Evolutionary conservation across 2,888 invertebrate genomes (phyloP).

Genomic region (Globia sparganii): DNA sequence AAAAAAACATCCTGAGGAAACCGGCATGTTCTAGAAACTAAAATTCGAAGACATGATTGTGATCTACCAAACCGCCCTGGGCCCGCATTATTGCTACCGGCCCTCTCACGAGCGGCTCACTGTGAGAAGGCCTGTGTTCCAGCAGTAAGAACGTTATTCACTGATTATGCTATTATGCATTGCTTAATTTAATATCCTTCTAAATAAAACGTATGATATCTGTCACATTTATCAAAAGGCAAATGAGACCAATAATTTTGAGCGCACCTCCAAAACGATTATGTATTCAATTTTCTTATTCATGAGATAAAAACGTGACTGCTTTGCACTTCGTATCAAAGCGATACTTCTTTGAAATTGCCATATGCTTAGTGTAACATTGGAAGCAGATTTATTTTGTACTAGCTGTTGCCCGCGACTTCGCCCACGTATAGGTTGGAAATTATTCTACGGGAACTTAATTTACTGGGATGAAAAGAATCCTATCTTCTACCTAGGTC

Average conservation of each 20-base stretch:
- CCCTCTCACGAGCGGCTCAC: no score
- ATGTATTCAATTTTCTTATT: conserved; percentile 73
- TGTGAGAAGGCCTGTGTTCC: no score
- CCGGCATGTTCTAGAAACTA: no score
- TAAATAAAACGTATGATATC: neutral
- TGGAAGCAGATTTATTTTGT: conserved; percentile 19
- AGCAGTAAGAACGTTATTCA: neutral
- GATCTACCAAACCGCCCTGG: no score
- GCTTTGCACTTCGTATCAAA: conserved; percentile 55
- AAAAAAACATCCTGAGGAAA: no score
- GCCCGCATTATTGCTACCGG: neutral
- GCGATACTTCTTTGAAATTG: conserved; percentile 52
- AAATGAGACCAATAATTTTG: conserved; percentile 46
- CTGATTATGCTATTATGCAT: neutral
- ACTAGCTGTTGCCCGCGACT: neutral
- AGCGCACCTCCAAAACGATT: conserved; percentile 60
- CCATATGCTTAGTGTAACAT: conserved; percentile 35
- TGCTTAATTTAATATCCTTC: neutral
- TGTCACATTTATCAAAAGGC: conserved; percentile 26
- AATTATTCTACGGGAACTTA: neutral
- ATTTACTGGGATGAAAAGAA: neutral
- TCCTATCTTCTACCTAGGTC: neutral
- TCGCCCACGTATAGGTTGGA: neutral
- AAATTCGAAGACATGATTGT: no score
- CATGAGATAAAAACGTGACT: conserved; percentile 71